These are phyloP conservation scores for Actenoides hombroni DNA, from an alignment of 2,113 vertebrate genomes.

Conservation along the genomic window DNA sequence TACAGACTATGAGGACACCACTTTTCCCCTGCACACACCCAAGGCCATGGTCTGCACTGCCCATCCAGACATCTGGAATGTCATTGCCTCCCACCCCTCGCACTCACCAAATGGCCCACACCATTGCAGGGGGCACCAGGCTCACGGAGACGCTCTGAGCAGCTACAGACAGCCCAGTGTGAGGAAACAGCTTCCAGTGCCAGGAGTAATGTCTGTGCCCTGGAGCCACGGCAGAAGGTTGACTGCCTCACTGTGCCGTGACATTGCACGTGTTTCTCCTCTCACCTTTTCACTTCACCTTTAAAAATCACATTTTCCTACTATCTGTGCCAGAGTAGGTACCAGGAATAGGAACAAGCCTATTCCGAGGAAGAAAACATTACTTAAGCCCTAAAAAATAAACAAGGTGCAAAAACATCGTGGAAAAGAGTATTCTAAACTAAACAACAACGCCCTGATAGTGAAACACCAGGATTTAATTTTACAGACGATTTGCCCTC, in stretches of 20 bases:
- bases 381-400: neutral
- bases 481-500: neutral
- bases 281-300: rapidly evolving
- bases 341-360: neutral
- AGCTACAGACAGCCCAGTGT: rapidly evolving
- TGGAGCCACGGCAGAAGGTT: neutral
- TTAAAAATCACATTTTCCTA: neutral
- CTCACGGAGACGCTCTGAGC: rapidly evolving
- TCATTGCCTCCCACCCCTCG: rapidly evolving
- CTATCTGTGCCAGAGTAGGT: neutral
- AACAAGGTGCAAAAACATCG: neutral
- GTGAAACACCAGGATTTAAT: neutral
- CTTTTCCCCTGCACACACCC: neutral
- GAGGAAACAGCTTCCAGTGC: neutral
- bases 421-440: neutral
- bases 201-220: neutral
- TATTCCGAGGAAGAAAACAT: neutral
- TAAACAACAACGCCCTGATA: neutral
- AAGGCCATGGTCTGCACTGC: rapidly evolving
- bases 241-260: neutral
- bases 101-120: rapidly evolving
- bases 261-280: neutral
- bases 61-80: neutral
- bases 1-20: rapidly evolving
- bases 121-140: neutral